Percentiles rank a stretch among this genome's conserved stretches.
Conservation (phyloP, 2,888 invertebrate species). For the Drosophila bunnanda region DNA sequence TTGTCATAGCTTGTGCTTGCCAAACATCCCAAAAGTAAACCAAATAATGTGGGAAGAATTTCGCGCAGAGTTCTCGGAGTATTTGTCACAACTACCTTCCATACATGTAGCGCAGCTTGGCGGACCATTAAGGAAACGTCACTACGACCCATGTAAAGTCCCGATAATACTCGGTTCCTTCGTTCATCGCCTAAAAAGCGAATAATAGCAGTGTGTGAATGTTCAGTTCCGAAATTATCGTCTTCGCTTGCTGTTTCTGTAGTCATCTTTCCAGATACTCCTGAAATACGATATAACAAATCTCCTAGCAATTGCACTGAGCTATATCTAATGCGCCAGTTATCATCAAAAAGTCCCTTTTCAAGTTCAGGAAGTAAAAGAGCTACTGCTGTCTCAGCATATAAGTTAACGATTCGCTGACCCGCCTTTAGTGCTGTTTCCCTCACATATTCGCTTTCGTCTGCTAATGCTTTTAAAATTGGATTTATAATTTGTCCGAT, state of each 20-base stretch:
- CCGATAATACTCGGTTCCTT: slow-evolving; percentile 96
- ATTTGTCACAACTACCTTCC: slow-evolving; percentile 99
- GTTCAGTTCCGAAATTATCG: slow-evolving; percentile 99
- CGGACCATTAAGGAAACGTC: slow-evolving; percentile 98
- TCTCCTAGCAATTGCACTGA: slow-evolving; percentile 98
- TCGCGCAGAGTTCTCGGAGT: slow-evolving; percentile 98
- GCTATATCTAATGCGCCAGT: slow-evolving; percentile 98
- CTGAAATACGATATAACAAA: slow-evolving; percentile 97
- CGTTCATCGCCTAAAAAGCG: slow-evolving; percentile 94
- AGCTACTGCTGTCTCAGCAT: slow-evolving; percentile 97
- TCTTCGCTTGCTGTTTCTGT: slow-evolving; percentile 99
- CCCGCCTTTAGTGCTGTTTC: slow-evolving; percentile 98
- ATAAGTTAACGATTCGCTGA: slow-evolving; percentile 97
- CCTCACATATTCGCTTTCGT: slow-evolving; percentile 99
- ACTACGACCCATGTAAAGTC: slow-evolving; percentile 98
- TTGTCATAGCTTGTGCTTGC: slow-evolving; percentile 98
- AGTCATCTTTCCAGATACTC: slow-evolving; percentile 99
- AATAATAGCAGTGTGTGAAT: slow-evolving; percentile 96
- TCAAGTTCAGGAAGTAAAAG: slow-evolving; percentile 97
- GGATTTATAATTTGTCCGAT: slow-evolving; percentile 98
- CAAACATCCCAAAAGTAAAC: slow-evolving; percentile 95
- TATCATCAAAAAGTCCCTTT: slow-evolving; percentile 97
- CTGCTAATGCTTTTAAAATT: slow-evolving; percentile 97
- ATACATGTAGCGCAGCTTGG: slow-evolving; percentile 98
- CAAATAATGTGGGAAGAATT: slow-evolving; percentile 97